Evolutionary conservation across 2,888 invertebrate genomes (phyloP), one percentile per base, ranked within the genome.

Genomic region (Tromatobia lineatoria): DNA sequence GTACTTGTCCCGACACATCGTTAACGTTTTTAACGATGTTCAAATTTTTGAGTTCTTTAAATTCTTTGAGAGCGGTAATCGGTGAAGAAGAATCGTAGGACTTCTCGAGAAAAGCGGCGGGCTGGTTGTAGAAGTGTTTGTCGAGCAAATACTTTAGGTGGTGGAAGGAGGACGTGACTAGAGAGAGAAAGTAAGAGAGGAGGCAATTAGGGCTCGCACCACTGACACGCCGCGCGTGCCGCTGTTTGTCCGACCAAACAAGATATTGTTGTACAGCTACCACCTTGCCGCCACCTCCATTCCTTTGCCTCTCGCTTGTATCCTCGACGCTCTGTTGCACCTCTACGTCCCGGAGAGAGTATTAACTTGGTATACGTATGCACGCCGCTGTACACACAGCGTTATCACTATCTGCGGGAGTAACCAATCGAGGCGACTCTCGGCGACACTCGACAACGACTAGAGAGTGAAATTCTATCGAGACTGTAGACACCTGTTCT

Each of bases 191-290:
- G 52, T 50, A 57, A 52, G 71, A 78, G 78, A 75, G 71, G 54
- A 83, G 80, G 84, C 83, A 87, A 87, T 87, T 87, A 86, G 87
- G 87, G 74, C 80, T 85, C 69, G 75, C 57, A 67, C 64, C 66
- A 76, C 69, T 78, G 84, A 82, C 82, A 84, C 82, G 80, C 78
- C 83, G 86, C 92, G 91, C 92, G 92, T 92, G 92, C 90, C 91
- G 88, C 88, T 92, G 90, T 93, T 93, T 92, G 93, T 90, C 90
- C 89, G 90, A 87, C 89, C 92, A 92, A 93, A 92, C 91, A 92
- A 93, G 92, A 92, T 91, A 90, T 90, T 90, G 89, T 90, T 89
- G 80, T 84, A 78, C 80, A 69, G 77, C 76, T 69, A 80, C 76
- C 83, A 69, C 80, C 69, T 74, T 74, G 59, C 71, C 54, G 45